Evolutionary conservation across 53 echinoderm and acorn worm species (phyloP), one percentile per base, ranked within the genome.

Genomic region (Arbacia lixula): DNA sequence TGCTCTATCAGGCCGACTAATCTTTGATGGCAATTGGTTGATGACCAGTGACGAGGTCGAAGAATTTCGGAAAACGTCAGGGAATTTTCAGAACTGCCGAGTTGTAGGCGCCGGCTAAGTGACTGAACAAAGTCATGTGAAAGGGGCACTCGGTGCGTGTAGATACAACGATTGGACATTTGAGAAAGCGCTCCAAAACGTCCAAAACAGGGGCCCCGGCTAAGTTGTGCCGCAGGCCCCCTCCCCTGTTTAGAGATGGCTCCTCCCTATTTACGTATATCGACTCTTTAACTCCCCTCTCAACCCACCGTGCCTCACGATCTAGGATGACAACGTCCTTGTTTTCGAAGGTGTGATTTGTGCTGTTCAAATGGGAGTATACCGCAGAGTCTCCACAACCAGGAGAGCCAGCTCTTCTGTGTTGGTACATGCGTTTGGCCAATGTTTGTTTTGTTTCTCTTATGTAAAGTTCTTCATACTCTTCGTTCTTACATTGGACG

Each of bases 291-390:
- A 69, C 43, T 69, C 40, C 69, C 43, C 43, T 69, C 69, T 69
- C 69, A 25, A 38, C n/a, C 69, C 40, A 69, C 42, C 69, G 41
- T 42, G 69, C 42, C 40, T 69, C 4, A 21, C 69, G 69, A 69
- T 69, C 40, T 69, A 69, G 28, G 21, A 69, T 69, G 69, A 40
- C 43, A 69, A 69, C 69, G 28, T 69, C 69, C 69, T 69, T 41
- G 69, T 69, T 41, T 39, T 69, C 69, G 40, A 69, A 69, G 42
- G 22, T 69, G 69, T 69, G 69, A 2, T 40, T 42, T 5, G 12
- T 57, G 20, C 57, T 57, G 57, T 20, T 57, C 57, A 57, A 21
- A 57, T 57, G 57, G 57, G 57, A 57, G 22, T 20, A 20, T 57
- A 57, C 57, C 17, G 57, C 46, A 46, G 46, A 46, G 14, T 46